Base-by-base conservation (phyloP, 2,113 vertebrate genomes). In the Bolborhynchus lineola region DNA sequence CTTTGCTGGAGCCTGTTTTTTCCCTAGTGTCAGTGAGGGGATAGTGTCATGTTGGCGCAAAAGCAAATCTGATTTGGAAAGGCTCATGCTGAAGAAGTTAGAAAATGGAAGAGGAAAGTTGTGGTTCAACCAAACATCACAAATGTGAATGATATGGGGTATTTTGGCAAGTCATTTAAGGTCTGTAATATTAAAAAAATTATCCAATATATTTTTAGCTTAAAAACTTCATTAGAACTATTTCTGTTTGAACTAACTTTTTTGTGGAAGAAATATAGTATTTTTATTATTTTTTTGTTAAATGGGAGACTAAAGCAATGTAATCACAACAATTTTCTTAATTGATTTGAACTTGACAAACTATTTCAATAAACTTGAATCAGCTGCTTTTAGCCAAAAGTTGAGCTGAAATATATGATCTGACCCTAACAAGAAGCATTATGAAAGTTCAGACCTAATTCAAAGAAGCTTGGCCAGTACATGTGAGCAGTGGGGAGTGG, bases 61-160 rank as follows among this genome's bases (percentile, higher is more conserved):
- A 35, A 67, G 31, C 12, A 31, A 10, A 5, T 6, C 3, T 10
- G 24, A 46, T 31, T 35, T 50, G 42, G 10, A 24, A 72, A 63
- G 1, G 2, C 49, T 76, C 0, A 0, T 10, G 2, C 3, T 41
- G 63, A 52, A 59, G 76, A 77, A 69, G 16, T 11, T 5, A 35
- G 21, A 64, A 59, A 69, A 41, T 2, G 53, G 60, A 37, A 49
- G 42, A 81, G 33, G 5, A 31, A 90, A 64, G 53, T 1, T n/a
- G 46, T 24, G 24, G 28, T 72, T 67, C 35, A 50, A 62, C 24
- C 2, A 42, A 57, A 78, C 33, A 4, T 23, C n/a, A 9, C 11
- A 49, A 44, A 60, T 5, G 6, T 20, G 49, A 53, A 44, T 1
- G 31, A 16, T 5, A 16, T 6, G 19, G 13, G 5, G 0, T 2